Evolutionary conservation across 2,113 vertebrate genomes (phyloP).

Genomic region (Girardinichthys multiradiatus): DNA sequence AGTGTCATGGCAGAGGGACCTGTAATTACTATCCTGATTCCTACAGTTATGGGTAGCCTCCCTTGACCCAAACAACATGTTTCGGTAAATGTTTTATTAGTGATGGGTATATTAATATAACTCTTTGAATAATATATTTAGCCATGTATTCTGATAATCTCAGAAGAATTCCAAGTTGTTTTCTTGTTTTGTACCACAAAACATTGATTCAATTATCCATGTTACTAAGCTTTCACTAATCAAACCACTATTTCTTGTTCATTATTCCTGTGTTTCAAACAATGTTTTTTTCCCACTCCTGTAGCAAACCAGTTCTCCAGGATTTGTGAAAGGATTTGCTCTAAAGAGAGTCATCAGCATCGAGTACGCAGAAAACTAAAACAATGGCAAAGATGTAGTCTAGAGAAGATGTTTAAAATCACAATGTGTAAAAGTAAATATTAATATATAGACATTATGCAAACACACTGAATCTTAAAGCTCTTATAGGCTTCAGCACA

Average conservation of each 20-base stretch:
- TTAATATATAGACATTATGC: not conserved
- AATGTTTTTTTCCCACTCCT: slow-evolving; percentile 31
- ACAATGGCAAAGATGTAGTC: not conserved
- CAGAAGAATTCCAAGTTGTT: not conserved
- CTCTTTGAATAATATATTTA: not conserved
- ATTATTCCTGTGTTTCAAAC: not conserved
- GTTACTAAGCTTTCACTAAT: not conserved
- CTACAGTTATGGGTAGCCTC: slow-evolving; percentile 92
- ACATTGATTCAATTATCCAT: not conserved
- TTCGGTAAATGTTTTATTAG: slow-evolving; percentile 80
- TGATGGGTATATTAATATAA: not conserved
- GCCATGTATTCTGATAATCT: not conserved
- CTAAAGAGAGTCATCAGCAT: slow-evolving; percentile 85
- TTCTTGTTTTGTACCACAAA: not conserved
- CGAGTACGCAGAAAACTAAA: slow-evolving; percentile 85
- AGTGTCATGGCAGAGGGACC: slow-evolving; percentile 88
- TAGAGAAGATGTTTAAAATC: slow-evolving; percentile 14
- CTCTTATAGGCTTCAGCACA: not conserved
- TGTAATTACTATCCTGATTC: slow-evolving; percentile 92
- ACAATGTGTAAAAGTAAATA: not conserved
- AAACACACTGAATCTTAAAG: slow-evolving; percentile 9
- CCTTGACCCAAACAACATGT: slow-evolving; percentile 81
- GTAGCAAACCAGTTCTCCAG: slow-evolving; percentile 83
- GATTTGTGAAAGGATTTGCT: slow-evolving; percentile 85
- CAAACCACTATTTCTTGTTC: not conserved